Base-by-base conservation (phyloP, 2,888 invertebrate species). In the Acanthoscelides obtectus region DNA sequence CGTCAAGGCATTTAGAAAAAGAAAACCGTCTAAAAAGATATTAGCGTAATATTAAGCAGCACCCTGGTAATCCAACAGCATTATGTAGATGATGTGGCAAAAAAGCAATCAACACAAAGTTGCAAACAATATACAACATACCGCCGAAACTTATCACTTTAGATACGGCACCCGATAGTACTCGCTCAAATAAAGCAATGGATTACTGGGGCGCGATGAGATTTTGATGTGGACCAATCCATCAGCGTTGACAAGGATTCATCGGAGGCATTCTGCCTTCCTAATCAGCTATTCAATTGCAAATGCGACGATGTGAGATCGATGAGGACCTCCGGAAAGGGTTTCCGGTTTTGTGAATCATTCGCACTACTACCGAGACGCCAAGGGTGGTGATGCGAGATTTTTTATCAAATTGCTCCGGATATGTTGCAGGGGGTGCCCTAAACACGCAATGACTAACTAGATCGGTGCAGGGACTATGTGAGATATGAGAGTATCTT, bases 231-330 rank as follows among this genome's bases (percentile, higher is more conserved):
- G 75, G 77, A 75, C 81, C 79, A 80, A 84, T 85, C 84, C 81
- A 85, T 85, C 85, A 85, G 80, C 72, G 77, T 76, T 81, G 84
- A 84, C 84, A 83, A 80, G 83, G 82, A 83, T 84, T 84, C 84
- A 84, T 84, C 81, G 80, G 78, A 77, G 76, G 76, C 79, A 76
- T 75, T 75, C 76, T 77, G 76, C 77, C 76, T 80, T 45, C 80
- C 83, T 84, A 84, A 84, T 84, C 84, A 84, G 81, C 81, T 80
- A 84, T 85, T 85, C 84, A 84, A 79, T 84, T 84, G 84, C 83
- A 84, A 85, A 85, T 84, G 83, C 80, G 79, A 75, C 79, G 81
- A 80, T 81, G 81, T 77, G 79, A 83, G 83, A 84, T 84, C 84
- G 84, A 84, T 83, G 82, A 78, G 82, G 79, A 45, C 45, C 79